Percentiles rank a stretch among this genome's conserved stretches.
These are phyloP conservation scores for Tachystola acroxantha DNA, from an alignment of 2,888 invertebrate species.

Conservation along the genomic window DNA sequence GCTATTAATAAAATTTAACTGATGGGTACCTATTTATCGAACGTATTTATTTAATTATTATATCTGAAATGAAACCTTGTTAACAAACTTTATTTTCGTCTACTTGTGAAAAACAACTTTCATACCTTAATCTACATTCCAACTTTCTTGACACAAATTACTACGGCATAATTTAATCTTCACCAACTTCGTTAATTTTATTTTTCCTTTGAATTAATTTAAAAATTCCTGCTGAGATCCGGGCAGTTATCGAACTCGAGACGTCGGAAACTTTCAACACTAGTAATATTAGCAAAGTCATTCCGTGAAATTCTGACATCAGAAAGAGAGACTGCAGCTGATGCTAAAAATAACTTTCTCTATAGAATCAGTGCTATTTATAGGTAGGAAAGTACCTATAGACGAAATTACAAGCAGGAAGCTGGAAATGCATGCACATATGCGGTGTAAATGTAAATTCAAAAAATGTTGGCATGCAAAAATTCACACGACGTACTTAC, in stretches of 20 bases:
- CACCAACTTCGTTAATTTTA: conserved; percentile 68
- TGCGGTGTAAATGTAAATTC: too few relatives aligned
- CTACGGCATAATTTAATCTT: conserved; percentile 66
- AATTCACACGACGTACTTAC: too few relatives aligned
- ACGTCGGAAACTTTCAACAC: conserved; percentile 62
- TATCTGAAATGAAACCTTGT: conserved; percentile 1
- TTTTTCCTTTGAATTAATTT: conserved; percentile 74
- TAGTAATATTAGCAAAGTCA: conserved; percentile 62
- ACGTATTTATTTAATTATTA: too few relatives aligned
- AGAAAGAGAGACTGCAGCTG: conserved; percentile 29
- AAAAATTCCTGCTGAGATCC: conserved; percentile 67
- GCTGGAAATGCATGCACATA: too few relatives aligned
- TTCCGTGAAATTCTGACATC: conserved; percentile 51
- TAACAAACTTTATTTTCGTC: conserved; percentile 7
- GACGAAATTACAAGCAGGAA: neutral
- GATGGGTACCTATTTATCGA: too few relatives aligned
- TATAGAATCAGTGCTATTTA: neutral
- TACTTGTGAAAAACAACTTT: conserved; percentile 29
- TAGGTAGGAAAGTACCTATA: neutral
- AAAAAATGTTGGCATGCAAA: too few relatives aligned
- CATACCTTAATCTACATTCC: conserved; percentile 46
- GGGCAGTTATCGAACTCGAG: conserved; percentile 64
- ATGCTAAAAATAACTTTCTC: conserved; percentile 23
- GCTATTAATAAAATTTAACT: too few relatives aligned
- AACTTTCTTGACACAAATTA: conserved; percentile 67